Evolutionary conservation across 2,797 vertebrate species (phyloP).

Genomic region (Cetoscarus ocellatus): DNA sequence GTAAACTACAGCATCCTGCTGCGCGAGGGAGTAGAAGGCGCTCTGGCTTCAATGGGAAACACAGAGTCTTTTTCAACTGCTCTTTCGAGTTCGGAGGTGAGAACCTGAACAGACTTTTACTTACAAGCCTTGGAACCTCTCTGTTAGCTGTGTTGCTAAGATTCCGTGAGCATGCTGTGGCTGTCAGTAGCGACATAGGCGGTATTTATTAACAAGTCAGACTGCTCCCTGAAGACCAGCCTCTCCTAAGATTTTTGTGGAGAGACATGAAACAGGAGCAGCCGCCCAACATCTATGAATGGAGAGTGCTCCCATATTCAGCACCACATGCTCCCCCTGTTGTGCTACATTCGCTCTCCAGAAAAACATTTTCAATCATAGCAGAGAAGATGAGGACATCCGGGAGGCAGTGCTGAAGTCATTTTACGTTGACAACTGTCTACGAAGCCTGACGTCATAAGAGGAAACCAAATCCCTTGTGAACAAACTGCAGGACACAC

Average conservation of each 20-base stretch:
- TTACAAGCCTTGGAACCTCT: not conserved
- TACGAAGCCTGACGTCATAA: not conserved
- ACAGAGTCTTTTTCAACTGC: not conserved
- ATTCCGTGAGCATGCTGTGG: not conserved
- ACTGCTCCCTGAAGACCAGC: no score
- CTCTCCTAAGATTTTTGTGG: not conserved
- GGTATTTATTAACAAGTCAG: no score
- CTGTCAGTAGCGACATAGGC: not conserved
- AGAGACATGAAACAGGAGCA: not conserved
- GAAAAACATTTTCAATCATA: not conserved
- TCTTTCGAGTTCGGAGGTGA: not conserved
- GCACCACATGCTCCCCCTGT: not conserved
- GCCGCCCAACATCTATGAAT: not conserved
- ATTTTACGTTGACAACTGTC: not conserved
- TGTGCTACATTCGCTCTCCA: not conserved
- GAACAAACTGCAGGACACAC: not conserved
- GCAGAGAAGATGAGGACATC: not conserved
- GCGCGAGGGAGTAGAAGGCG: no score
- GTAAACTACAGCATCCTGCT: no score
- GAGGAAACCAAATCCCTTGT: not conserved
- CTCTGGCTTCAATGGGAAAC: not conserved
- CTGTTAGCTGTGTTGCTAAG: not conserved
- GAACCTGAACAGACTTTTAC: not conserved
- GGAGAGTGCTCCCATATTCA: not conserved
- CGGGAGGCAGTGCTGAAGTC: not conserved